Conservation (phyloP, 2,113 vertebrate species). For the Dissostichus mawsoni region DNA sequence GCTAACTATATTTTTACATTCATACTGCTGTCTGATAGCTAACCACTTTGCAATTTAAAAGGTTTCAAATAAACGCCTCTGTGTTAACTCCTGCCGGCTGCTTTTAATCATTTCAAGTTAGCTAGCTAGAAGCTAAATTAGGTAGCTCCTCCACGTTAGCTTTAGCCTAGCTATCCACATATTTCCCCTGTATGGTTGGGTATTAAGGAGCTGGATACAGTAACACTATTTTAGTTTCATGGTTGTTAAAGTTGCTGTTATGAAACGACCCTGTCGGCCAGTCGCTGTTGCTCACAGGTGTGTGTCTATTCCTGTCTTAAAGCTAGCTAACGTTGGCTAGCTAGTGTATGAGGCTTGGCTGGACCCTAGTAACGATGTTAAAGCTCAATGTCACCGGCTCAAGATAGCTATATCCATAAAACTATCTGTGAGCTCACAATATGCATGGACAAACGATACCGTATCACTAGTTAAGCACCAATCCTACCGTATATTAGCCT, state of each 20-base stretch:
- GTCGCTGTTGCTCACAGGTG: neutral
- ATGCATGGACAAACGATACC: neutral
- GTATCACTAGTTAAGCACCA: neutral
- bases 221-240: neutral
- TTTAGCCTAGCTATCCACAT: constrained; percentile 44
- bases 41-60: neutral
- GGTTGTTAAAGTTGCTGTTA: neutral
- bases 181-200: neutral
- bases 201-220: neutral
- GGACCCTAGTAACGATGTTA: neutral
- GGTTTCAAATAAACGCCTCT: neutral
- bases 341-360: constrained; percentile 38
- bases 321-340: constrained; percentile 53
- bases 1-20: neutral
- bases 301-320: constrained; percentile 1
- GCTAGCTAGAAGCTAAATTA: constrained; percentile 48
- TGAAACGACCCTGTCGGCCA: neutral
- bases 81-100: neutral
- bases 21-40: neutral
- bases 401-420: constrained; percentile 31
- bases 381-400: constrained; percentile 44
- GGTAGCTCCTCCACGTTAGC: constrained; percentile 55
- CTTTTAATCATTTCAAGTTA: constrained; percentile 18
- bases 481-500: neutral
- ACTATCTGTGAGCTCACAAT: neutral